These are phyloP conservation scores for Strigamia transsilvanica DNA, from an alignment of 2,888 invertebrate species.

Conservation along the genomic window DNA sequence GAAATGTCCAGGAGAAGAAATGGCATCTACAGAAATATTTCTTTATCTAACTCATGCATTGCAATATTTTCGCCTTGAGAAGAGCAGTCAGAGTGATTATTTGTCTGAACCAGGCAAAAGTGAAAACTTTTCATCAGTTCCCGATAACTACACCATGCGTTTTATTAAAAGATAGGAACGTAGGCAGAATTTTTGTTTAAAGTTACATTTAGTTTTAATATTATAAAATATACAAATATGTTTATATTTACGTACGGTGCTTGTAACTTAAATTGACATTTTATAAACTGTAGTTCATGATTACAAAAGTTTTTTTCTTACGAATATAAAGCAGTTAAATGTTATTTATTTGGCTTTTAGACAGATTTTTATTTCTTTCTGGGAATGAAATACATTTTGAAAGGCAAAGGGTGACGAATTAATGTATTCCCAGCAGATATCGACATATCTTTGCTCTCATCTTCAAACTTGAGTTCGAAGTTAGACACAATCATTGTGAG, in stretches of 20 bases:
- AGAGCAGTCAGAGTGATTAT: neutral
- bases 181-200: neutral
- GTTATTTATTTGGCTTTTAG: neutral
- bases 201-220: too few species aligned
- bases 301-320: neutral
- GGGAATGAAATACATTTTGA: slow-evolving; percentile 12
- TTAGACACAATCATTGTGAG: neutral
- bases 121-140: neutral
- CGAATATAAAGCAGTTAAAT: neutral
- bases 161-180: neutral
- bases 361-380: neutral
- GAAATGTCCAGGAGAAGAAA: slow-evolving; percentile 35
- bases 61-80: neutral
- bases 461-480: slow-evolving; percentile 4
- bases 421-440: neutral
- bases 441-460: slow-evolving; percentile 7
- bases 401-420: neutral
- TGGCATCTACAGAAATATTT: slow-evolving; percentile 9
- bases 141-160: neutral
- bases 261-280: too few species aligned
- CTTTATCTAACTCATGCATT: neutral
- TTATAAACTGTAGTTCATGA: too few species aligned
- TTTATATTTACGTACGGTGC: too few species aligned
- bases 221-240: too few species aligned
- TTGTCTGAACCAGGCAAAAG: neutral